A percentile compares a stretch with the other conserved stretches of the same genome.
phyloP scores from a whole-genome alignment of 1,140 invertebrate species.

The Theocolax elegans region DNA sequence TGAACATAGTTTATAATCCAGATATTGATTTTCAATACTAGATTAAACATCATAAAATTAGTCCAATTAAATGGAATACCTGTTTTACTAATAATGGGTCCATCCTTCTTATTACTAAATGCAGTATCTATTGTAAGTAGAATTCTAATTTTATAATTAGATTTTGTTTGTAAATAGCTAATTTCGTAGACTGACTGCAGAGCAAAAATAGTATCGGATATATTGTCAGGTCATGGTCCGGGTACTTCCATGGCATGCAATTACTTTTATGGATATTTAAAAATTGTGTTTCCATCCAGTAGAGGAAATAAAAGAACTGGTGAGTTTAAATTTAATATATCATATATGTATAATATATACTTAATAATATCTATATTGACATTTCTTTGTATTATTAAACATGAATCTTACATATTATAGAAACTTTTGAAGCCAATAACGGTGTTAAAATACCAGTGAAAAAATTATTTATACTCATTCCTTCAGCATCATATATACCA shows the following conservation, averaged over 20 bases:
- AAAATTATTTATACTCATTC: slow-evolving; percentile 74
- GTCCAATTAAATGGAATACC: too few relatives aligned
- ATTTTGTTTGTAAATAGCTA: background rate
- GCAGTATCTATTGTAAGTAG: background rate
- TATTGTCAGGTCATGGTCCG: slow-evolving; percentile 68
- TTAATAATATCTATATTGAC: background rate
- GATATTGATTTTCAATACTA: too few relatives aligned
- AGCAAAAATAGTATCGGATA: background rate
- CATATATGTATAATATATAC: too few relatives aligned
- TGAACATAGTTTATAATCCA: background rate
- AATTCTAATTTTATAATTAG: background rate
- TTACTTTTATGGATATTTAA: slow-evolving; percentile 76
- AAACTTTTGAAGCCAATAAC: slow-evolving; percentile 67
- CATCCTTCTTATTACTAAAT: slow-evolving; percentile 7
- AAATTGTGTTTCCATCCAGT: slow-evolving; percentile 69
- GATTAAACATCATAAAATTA: too few relatives aligned
- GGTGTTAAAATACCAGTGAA: slow-evolving; percentile 70
- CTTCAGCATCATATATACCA: slow-evolving; percentile 71
- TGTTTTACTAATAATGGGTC: background rate
- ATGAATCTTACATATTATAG: slow-evolving; percentile 52
- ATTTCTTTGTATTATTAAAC: background rate
- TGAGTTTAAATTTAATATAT: slow-evolving; percentile 41
- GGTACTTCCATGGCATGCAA: slow-evolving; percentile 76
- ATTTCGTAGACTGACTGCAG: slow-evolving; percentile 27
- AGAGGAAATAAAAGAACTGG: slow-evolving; percentile 64